Evolutionary conservation across 2,797 vertebrate species (phyloP), one percentile per base, ranked within the genome.

Genomic region (Steatocranus sp.): DNA sequence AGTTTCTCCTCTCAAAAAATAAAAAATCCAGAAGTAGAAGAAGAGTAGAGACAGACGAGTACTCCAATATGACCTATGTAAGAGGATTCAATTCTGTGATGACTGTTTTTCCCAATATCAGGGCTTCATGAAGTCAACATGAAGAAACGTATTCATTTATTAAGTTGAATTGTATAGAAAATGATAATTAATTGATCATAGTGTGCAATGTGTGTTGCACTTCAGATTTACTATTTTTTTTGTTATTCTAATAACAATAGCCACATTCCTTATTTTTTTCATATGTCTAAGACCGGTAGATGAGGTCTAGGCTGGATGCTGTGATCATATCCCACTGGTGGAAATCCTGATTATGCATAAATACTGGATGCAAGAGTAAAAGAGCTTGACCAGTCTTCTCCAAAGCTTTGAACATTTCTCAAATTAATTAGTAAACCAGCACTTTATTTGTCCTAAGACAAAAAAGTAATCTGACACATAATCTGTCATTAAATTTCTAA

Each of bases 201-300:
- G 3, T 0, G 25, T 56, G 27, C 27, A 30, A 56, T 56, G 15
- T 56, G 27, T 56, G 53, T 56, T 54, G 4, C 1, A 15, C 51
- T 54, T 27, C 12, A 15, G 51, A 27, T 54, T 54, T 27, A 27
- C 23, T 27, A 1, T 27, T 15, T 1, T 25, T 0, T 17, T 27
- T 56, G 14, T 0, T 56, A 30, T 30, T 56, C 27, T 56, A 56
- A 30, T 18, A 23, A 23, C 2, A 63, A 23, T 0, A 36, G 4
- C 34, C 11, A 14, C n/a, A 0, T 66, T 66, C 2, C 34, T 66
- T 6, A 38, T 38, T 63, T 20, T 63, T 4, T 15, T 23, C 5
- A 41, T 0, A 66, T 66, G 0, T 61, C 30, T 34, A 23, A 38
- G n/a, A 14, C 2, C 2, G 0, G 0, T 38, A 0, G n/a, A 4